Conservation (phyloP, 35 echinoderm and acorn worm genomes). For the Holothuria glaberrima region DNA sequence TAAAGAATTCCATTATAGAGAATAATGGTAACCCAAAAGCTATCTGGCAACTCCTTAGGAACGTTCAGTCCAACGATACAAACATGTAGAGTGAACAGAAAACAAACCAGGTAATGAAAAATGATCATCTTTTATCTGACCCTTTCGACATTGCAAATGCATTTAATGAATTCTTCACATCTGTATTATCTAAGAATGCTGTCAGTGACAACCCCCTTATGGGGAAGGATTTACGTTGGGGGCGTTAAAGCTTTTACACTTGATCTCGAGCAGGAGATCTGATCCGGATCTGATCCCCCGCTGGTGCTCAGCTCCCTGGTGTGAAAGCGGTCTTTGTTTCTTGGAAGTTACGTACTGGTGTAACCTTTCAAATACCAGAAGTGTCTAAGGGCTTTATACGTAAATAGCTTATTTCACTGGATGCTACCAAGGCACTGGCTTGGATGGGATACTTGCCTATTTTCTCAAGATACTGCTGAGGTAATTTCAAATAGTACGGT, state of each 20-base stretch:
- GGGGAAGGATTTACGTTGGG: neutral
- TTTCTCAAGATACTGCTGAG: constrained; percentile 21
- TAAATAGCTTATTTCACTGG: constrained; percentile 18
- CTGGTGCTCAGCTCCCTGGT: too few relatives aligned
- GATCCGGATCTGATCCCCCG: too few relatives aligned
- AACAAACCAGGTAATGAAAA: neutral
- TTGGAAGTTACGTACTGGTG: neutral
- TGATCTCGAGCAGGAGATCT: too few relatives aligned
- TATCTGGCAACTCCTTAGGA: too few relatives aligned
- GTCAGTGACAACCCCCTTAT: neutral
- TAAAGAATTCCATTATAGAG: neutral
- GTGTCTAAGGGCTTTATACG: constrained; percentile 14
- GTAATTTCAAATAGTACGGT: neutral
- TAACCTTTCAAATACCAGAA: constrained; percentile 26
- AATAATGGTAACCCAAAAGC: neutral
- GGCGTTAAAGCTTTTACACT: neutral
- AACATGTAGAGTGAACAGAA: neutral
- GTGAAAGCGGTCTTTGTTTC: too few relatives aligned
- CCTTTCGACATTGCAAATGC: constrained; percentile 16
- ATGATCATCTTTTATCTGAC: neutral
- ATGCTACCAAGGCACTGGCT: constrained; percentile 7
- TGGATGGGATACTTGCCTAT: neutral
- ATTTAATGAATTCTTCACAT: constrained; percentile 24
- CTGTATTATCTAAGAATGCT: constrained; percentile 4
- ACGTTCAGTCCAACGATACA: neutral